Evolutionary conservation across 2,888 invertebrate genomes (phyloP), one percentile per base, ranked within the genome.

Genomic region (Pyrochroa serraticornis): DNA sequence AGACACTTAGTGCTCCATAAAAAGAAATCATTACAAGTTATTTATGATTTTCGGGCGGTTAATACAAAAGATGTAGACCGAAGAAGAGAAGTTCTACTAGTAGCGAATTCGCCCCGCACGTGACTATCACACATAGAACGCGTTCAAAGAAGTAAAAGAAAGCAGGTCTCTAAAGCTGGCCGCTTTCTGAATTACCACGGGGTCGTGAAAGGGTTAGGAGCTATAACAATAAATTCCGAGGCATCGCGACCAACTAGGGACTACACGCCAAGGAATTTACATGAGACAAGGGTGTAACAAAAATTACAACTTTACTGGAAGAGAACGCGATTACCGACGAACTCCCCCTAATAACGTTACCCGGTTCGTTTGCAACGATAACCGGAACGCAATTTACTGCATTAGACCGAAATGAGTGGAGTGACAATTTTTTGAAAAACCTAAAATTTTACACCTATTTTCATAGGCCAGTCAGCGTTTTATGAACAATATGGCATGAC

Each of bases 121-220:
- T 68, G 66, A 66, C 68, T 68, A 63, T 63, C 62, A 51, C 48
- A 56, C 52, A 58, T 47, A 56, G 43, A 46, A 56, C 53, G 53
- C 39, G 53, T 41, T 48, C 52, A 58, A 47, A 55, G 58, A 54
- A 58, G 56, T 55, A 54, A 58, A 66, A 61, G 53, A 60, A 59
- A 62, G 51, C 53, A 56, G 58, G 60, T 55, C 58, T 63, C 58
- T 58, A 54, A 56, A 57, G 58, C 64, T 62, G 62, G 58, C 58
- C 63, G 59, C 48, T 41, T 46, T 54, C 50, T 64, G 65, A 69
- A 69, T 65, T 68, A 67, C 65, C 65, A 55, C 52, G 66, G 62
- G 70, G 68, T 67, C 65, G 66, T 60, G 69, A 63, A 69, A 69
- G 70, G 69, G 69, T 69, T 69, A 69, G 60, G 67, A 62, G 69